A percentile compares a stretch with the other conserved stretches of the same genome.
Evolutionary conservation across 1,140 invertebrate species (phyloP).

Genomic region (Drosophila gunungcola): DNA sequence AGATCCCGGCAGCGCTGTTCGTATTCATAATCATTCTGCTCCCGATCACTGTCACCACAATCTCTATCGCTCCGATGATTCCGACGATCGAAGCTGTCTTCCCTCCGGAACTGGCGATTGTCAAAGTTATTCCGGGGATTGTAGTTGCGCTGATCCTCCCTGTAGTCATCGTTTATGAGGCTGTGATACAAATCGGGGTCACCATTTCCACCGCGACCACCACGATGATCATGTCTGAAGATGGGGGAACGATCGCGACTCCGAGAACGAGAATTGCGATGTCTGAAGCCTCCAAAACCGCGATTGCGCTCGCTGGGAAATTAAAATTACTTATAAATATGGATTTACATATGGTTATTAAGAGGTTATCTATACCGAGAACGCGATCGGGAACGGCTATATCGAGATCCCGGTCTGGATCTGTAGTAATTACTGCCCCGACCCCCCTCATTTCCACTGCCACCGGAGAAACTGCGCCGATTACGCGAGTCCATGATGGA

Average conservation of each 20-base stretch:
- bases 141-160: slow-evolving; percentile 63
- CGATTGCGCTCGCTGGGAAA: slow-evolving; percentile 52
- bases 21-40: slow-evolving; percentile 42
- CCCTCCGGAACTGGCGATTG: slow-evolving; percentile 59
- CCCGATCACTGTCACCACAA: slow-evolving; percentile 40
- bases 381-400: slow-evolving; percentile 66
- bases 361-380: slow-evolving; percentile 56
- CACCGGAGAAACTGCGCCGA: slow-evolving; percentile 58
- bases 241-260: slow-evolving; percentile 65
- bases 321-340: not conserved
- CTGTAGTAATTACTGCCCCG: slow-evolving; percentile 33
- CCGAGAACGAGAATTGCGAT: slow-evolving; percentile 59
- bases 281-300: slow-evolving; percentile 37
- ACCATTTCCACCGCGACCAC: slow-evolving; percentile 38
- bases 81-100: slow-evolving; percentile 53
- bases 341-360: not conserved
- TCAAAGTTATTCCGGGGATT: slow-evolving; percentile 54
- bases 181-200: slow-evolving; percentile 76
- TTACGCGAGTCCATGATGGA: slow-evolving; percentile 62
- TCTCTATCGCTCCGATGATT: slow-evolving; percentile 5
- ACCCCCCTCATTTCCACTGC: slow-evolving; percentile 24
- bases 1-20: slow-evolving; percentile 26
- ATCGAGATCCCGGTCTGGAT: slow-evolving; percentile 38
- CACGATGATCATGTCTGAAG: slow-evolving; percentile 26
- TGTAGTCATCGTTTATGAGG: slow-evolving; percentile 75